phyloP scores from a whole-genome alignment of 2,113 vertebrate species.

The Aix galericulata region DNA sequence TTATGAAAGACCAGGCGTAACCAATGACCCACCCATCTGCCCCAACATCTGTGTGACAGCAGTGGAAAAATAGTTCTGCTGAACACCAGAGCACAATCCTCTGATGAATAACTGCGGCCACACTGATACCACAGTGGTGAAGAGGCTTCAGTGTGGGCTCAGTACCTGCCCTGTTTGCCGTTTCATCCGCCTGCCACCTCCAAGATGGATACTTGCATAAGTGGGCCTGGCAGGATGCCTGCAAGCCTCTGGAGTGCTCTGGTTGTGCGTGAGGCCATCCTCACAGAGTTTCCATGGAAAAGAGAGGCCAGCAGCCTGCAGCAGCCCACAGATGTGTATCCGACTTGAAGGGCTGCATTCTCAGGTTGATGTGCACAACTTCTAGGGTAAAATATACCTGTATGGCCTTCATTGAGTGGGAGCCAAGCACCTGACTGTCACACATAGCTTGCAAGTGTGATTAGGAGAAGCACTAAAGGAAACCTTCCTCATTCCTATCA shows the following conservation, averaged over 20 bases:
- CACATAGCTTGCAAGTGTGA: neutral
- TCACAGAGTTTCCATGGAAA: neutral
- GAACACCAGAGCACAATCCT: neutral
- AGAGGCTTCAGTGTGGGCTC: neutral
- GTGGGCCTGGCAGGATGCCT: neutral
- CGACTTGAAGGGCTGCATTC: neutral
- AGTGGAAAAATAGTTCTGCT: neutral
- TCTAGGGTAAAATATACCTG: neutral
- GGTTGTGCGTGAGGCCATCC: neutral
- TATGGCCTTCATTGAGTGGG: neutral
- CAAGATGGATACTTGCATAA: neutral
- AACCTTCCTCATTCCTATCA: neutral
- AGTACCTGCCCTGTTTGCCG: neutral
- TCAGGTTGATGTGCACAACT: fast-evolving
- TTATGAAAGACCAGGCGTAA: neutral
- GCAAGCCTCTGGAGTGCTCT: neutral
- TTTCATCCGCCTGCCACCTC: neutral
- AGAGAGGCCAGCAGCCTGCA: neutral
- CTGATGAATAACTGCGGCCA: neutral
- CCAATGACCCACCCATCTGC: neutral
- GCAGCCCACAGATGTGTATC: neutral
- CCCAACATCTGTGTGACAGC: neutral
- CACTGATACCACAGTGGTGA: neutral
- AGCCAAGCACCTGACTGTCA: neutral
- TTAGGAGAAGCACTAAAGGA: neutral